phyloP scores from a whole-genome alignment of 2,888 invertebrate genomes.

The Elmis aenea region DNA sequence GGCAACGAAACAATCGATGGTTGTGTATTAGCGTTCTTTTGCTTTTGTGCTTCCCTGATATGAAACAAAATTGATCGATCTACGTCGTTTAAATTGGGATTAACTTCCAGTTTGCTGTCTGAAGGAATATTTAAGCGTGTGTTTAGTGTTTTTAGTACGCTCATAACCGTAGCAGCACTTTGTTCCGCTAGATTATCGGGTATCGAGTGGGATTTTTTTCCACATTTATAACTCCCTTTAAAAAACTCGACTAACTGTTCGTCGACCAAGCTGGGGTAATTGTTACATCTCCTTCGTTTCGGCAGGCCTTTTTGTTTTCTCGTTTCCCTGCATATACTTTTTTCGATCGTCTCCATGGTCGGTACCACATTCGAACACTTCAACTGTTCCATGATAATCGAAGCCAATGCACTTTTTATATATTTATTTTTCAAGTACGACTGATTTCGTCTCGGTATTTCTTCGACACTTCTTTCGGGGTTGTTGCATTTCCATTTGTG shows the following conservation, averaged over 20 bases:
- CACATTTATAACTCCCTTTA: conserved; percentile 16
- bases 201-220: neutral
- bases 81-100: conserved; percentile 8
- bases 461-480: conserved; percentile 41
- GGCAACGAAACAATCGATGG: too few relatives aligned
- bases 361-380: neutral
- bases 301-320: conserved; percentile 1
- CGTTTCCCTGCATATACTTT: conserved; percentile 8
- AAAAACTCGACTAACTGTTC: conserved; percentile 18
- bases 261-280: conserved; percentile 7
- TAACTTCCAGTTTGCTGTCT: conserved; percentile 1
- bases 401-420: too few relatives aligned
- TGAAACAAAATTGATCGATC: conserved; percentile 14
- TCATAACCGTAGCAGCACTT: conserved; percentile 9
- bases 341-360: neutral
- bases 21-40: too few relatives aligned
- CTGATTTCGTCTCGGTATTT: conserved; percentile 41
- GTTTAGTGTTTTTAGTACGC: conserved; percentile 12
- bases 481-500: conserved; percentile 48
- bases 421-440: neutral
- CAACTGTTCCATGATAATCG: neutral
- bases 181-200: conserved; percentile 2
- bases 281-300: neutral
- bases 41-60: too few relatives aligned
- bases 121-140: conserved; percentile 5